Conservation (phyloP, 1,140 invertebrate species). For the Drepana arcuata region DNA sequence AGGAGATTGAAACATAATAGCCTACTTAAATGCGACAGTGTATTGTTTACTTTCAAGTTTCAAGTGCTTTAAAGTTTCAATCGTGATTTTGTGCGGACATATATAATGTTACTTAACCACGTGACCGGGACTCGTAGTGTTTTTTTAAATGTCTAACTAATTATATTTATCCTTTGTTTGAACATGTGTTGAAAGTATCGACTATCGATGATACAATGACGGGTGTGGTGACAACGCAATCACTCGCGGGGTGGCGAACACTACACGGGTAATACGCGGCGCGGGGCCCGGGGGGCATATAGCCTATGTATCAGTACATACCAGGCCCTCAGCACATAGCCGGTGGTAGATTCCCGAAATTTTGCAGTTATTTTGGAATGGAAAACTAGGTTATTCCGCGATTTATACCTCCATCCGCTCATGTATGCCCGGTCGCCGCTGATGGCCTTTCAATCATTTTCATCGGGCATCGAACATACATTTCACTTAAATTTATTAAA, state of each 20-base stretch:
- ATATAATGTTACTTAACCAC: too few species aligned
- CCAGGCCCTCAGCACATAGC: conserved; percentile 45
- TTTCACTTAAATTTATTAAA: too few species aligned
- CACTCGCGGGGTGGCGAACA: conserved; percentile 54
- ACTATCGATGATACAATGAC: conserved; percentile 30
- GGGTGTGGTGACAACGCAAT: conserved; percentile 30
- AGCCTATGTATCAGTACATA: conserved; percentile 54
- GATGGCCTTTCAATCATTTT: too few species aligned
- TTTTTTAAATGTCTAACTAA: neutral
- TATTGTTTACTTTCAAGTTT: too few species aligned
- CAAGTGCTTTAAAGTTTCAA: too few species aligned
- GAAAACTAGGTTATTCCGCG: conserved; percentile 66
- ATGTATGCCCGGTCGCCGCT: too few species aligned
- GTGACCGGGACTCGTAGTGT: neutral
- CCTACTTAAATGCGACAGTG: too few species aligned
- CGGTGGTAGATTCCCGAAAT: conserved; percentile 54
- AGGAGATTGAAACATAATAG: too few species aligned
- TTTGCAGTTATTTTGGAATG: conserved; percentile 69
- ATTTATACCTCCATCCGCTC: conserved; percentile 59
- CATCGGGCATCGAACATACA: too few species aligned
- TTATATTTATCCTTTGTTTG: neutral
- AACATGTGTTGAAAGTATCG: conserved; percentile 20
- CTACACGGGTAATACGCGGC: conserved; percentile 40
- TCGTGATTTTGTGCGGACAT: too few species aligned
- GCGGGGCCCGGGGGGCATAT: conserved; percentile 32